Percentiles rank a stretch among this genome's conserved stretches.
Conservation (phyloP, 1,140 invertebrate species). For the Halyomorpha halys region DNA sequence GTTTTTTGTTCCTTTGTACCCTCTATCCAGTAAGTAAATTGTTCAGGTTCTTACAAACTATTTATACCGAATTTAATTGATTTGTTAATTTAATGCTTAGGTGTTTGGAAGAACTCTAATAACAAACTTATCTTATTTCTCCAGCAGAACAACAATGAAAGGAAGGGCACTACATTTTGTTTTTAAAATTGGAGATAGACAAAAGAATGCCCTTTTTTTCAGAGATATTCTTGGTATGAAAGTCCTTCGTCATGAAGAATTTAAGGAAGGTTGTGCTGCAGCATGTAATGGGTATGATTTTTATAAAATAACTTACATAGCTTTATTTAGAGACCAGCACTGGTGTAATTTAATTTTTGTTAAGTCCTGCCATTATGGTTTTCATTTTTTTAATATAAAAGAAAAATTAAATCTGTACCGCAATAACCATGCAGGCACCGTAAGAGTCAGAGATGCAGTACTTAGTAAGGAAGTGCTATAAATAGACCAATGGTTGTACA, state of each 20-base stretch:
- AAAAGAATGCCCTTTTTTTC: slow-evolving; percentile 76
- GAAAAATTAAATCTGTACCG: too few relatives aligned
- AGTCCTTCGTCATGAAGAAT: slow-evolving; percentile 93
- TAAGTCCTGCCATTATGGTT: too few relatives aligned
- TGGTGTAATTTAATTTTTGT: too few relatives aligned
- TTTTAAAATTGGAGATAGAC: slow-evolving; percentile 84
- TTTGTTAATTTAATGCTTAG: neutral
- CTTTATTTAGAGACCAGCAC: too few relatives aligned
- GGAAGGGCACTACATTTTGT: slow-evolving; percentile 81
- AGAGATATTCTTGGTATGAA: slow-evolving; percentile 87
- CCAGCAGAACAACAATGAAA: slow-evolving; percentile 37
- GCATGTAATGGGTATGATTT: slow-evolving; percentile 85
- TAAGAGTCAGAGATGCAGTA: too few relatives aligned
- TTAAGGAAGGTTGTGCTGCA: slow-evolving; percentile 89
- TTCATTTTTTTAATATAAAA: too few relatives aligned
- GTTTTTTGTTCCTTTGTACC: neutral
- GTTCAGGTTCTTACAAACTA: neutral
- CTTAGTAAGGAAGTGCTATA: too few relatives aligned
- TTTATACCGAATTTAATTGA: neutral
- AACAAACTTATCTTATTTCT: slow-evolving; percentile 21
- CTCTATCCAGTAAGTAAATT: neutral
- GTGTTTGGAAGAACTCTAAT: slow-evolving; percentile 40
- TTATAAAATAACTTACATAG: too few relatives aligned
- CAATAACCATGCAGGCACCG: too few relatives aligned
- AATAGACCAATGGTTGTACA: too few relatives aligned